Base-by-base conservation (phyloP, 2,888 invertebrate species). In the Osmoderma eremita region DNA sequence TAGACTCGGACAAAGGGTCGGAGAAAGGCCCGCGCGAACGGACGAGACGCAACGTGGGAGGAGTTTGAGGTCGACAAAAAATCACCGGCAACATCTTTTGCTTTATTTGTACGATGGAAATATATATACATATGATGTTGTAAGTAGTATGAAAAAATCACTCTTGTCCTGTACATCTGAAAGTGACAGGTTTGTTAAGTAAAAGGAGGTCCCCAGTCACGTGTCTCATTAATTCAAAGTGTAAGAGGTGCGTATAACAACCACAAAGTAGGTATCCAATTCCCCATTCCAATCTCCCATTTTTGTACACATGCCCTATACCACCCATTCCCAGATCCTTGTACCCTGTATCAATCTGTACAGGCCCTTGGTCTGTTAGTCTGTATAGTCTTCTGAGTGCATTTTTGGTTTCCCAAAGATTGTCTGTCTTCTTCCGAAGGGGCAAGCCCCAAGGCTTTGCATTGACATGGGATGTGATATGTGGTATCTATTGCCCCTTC, bases 121-220 rank as follows among this genome's bases (percentile, higher is more conserved):
- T 61, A 58, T 42, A 58, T 41, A 45, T 30, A 61, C 13, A 58
- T 58, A 61, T 61, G 58, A 61, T 12, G 45, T 22, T 45, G 53
- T 13, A 12, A 45, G 58, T 30, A 4, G 6, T 45, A 45, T 41
- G 45, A 61, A 61, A 61, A 42, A 61, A 61, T 61, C 58, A 45
- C 45, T 22, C 45, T 17, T 61, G 45, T 61, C 45, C 30, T 22
- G 45, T 41, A 30, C 17, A 30, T 22, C 30, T 61, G 58, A 45
- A 12, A 45, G 12, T 61, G 58, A 61, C 58, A 61, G 45, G 45
- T 56, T 56, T 56, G 42, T 56, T 41, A 56, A 61, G 58, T 45
- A 30, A 45, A 58, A 36, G 36, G 45, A 30, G 30, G 2, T 30
- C 15, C n/a, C 36, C 48, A 45, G 18, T 24, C 58, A 24, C 15